A percentile compares a stretch with the other conserved stretches of the same genome.
phyloP scores from a whole-genome alignment of 2,888 invertebrate genomes.

The Branchellion lobata region DNA sequence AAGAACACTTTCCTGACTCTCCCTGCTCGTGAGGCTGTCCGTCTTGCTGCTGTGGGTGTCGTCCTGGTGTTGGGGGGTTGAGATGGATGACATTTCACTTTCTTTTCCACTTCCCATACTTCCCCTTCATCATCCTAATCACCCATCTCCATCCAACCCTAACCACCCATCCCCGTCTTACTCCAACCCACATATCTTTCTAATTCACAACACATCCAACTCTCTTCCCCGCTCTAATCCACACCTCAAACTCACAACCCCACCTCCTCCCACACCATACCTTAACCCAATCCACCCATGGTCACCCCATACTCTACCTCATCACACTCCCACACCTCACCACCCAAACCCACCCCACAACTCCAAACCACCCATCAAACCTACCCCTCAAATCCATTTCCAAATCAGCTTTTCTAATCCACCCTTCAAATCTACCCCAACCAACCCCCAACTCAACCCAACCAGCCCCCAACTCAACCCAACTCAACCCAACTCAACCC shows the following conservation, averaged over 20 bases:
- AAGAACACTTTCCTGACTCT: slow-evolving; percentile 47
- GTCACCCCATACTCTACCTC: neutral
- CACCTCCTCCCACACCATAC: neutral
- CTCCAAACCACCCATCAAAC: neutral
- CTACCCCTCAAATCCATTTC: neutral
- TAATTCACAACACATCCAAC: no score
- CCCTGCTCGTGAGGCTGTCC: slow-evolving; percentile 50
- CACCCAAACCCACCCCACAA: neutral
- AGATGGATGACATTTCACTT: neutral
- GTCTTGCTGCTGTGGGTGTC: slow-evolving; percentile 50
- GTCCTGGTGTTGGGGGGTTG: slow-evolving; percentile 55
- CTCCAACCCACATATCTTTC: no score
- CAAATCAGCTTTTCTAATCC: neutral
- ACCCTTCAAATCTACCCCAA: no score
- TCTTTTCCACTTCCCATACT: no score
- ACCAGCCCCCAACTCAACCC: no score
- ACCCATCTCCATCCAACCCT: no score
- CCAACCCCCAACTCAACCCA: no score
- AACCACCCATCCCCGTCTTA: no score
- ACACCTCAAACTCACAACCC: neutral
- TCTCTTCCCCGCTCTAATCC: neutral
- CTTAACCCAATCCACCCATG: neutral
- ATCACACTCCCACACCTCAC: neutral
- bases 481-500: no score
- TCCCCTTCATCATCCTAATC: no score